phyloP scores from a whole-genome alignment of 2,113 vertebrate genomes.

The Indicator maculatus region DNA sequence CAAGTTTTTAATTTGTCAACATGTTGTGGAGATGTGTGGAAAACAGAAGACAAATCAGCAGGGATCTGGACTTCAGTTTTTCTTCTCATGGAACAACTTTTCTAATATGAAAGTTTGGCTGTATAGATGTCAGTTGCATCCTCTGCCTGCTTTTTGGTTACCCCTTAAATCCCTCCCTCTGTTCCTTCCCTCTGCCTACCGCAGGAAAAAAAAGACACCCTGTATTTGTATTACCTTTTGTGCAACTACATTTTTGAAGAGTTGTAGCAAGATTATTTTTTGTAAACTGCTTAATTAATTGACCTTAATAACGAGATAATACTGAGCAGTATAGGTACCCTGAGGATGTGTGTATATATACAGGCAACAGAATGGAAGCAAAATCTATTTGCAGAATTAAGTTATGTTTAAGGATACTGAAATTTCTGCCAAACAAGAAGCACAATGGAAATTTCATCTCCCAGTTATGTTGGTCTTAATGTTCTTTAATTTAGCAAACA shows the following conservation, averaged over 20 bases:
- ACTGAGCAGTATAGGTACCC: not conserved
- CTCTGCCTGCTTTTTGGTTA: not conserved
- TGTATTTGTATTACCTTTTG: not conserved
- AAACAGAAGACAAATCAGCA: not conserved
- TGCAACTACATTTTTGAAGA: not conserved
- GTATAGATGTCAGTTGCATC: not conserved
- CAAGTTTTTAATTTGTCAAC: not conserved
- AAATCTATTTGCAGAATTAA: not conserved
- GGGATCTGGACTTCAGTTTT: not conserved
- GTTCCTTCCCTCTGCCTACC: too few species aligned
- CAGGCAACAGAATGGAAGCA: not conserved
- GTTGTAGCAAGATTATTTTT: not conserved
- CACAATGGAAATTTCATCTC: constrained; percentile 28
- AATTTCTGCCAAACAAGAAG: constrained; percentile 31
- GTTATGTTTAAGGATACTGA: constrained; percentile 5
- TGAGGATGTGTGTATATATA: not conserved
- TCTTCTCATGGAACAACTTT: not conserved
- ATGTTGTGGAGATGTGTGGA: not conserved
- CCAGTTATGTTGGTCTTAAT: constrained; percentile 36
- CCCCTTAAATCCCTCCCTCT: not conserved
- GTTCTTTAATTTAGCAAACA: constrained; percentile 53
- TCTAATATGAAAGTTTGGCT: not conserved
- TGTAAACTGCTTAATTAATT: not conserved
- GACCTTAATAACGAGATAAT: not conserved
- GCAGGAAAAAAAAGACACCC: too few species aligned